Evolutionary conservation across 1,140 invertebrate genomes (phyloP).

Genomic region (Drosophila biarmipes): DNA sequence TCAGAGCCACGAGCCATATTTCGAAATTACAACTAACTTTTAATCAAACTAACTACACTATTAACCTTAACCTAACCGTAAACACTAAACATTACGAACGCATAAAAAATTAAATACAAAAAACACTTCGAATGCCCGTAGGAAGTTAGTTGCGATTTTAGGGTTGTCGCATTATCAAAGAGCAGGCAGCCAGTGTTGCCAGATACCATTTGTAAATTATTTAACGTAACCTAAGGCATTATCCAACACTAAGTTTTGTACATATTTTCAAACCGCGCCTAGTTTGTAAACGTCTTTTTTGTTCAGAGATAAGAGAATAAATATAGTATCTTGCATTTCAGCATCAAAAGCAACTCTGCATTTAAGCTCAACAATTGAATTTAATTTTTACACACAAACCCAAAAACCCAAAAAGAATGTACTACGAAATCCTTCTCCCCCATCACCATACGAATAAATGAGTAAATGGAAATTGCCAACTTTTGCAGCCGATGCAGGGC

Average conservation of each 20-base stretch:
- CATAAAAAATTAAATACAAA: conserved; percentile 35
- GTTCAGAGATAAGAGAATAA: conserved; percentile 38
- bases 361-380: conserved; percentile 81
- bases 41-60: conserved; percentile 80
- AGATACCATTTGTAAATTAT: conserved; percentile 78
- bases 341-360: conserved; percentile 68
- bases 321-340: conserved; percentile 72
- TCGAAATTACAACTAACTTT: conserved; percentile 81
- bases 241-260: conserved; percentile 74
- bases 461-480: conserved; percentile 56
- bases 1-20: conserved; percentile 83
- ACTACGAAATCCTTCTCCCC: conserved; percentile 22
- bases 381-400: conserved; percentile 72
- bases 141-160: conserved; percentile 41
- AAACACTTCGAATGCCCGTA: conserved; percentile 59
- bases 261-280: conserved; percentile 71
- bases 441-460: conserved; percentile 18
- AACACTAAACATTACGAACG: conserved; percentile 45
- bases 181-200: conserved; percentile 56
- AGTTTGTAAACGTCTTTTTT: conserved; percentile 62
- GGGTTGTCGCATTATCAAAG: conserved; percentile 67
- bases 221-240: conserved; percentile 73
- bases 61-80: conserved; percentile 77
- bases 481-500: conserved; percentile 60
- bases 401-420: conserved; percentile 24